phyloP scores from a whole-genome alignment of 2,113 vertebrate species.

The Oceanites oceanicus region DNA sequence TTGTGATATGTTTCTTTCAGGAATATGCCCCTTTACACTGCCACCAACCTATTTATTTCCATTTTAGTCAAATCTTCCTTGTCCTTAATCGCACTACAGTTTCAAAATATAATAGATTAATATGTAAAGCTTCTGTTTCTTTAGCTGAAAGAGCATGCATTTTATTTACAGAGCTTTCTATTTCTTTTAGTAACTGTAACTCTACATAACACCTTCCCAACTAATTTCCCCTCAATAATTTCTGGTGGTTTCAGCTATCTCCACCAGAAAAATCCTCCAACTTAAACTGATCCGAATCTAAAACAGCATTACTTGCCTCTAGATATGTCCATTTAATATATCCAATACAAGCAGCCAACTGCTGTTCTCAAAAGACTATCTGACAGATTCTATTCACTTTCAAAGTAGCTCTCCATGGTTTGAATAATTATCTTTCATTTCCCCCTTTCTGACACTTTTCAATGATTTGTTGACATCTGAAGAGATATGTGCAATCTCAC shows the following conservation, averaged over 20 bases:
- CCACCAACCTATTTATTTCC: not conserved
- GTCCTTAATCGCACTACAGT: not conserved
- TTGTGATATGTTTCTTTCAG: not conserved
- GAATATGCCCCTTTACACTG: not conserved
- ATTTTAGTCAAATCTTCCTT: not conserved
- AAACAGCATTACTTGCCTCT: constrained; percentile 56
- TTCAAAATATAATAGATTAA: not conserved
- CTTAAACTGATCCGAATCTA: constrained; percentile 53
- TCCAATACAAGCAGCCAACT: constrained; percentile 72
- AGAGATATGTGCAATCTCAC: constrained; percentile 75
- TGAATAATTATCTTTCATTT: constrained; percentile 79
- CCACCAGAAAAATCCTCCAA: constrained; percentile 11
- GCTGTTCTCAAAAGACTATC: constrained; percentile 78
- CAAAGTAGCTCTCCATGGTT: constrained; percentile 77
- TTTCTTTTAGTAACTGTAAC: not conserved
- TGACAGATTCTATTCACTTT: constrained; percentile 83
- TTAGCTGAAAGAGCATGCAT: not conserved
- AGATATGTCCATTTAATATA: constrained; percentile 78
- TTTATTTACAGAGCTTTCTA: constrained; percentile 27
- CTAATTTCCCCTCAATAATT: constrained; percentile 20
- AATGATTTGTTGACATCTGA: constrained; percentile 81
- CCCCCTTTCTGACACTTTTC: constrained; percentile 77
- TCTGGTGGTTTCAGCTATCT: constrained; percentile 8
- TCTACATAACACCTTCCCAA: not conserved
- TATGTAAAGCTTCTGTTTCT: not conserved